Percentiles rank a stretch among this genome's conserved stretches.
phyloP scores from a whole-genome alignment of 2,888 invertebrate genomes.

The Acanthosepion esculentum region DNA sequence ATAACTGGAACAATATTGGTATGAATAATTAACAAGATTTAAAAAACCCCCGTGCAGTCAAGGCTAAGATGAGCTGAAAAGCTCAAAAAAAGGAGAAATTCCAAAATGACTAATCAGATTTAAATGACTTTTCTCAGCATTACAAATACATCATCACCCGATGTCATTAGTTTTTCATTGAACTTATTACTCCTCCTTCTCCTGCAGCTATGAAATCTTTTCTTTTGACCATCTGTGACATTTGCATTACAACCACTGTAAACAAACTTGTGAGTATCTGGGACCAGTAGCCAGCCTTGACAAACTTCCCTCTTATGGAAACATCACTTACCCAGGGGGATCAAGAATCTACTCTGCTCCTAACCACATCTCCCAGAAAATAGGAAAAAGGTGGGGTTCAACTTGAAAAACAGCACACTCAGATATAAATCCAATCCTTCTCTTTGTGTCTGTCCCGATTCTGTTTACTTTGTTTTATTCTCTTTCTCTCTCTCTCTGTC shows the following conservation, averaged over 20 bases:
- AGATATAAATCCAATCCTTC: background rate
- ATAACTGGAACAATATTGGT: background rate
- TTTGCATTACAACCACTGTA: background rate
- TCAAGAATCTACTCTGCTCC: background rate
- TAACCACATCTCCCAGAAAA: background rate
- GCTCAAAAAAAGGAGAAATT: background rate
- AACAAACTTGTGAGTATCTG: background rate
- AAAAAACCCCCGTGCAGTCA: too few relatives aligned
- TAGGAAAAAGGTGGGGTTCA: background rate
- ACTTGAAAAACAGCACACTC: background rate
- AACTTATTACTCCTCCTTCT: background rate
- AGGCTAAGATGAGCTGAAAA: background rate
- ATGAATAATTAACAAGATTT: too few relatives aligned
- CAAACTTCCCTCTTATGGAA: background rate
- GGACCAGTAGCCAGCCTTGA: background rate
- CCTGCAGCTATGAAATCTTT: background rate
- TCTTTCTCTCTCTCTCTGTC: background rate
- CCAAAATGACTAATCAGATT: background rate
- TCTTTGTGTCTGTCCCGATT: background rate
- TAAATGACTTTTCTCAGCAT: background rate
- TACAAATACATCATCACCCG: background rate
- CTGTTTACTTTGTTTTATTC: background rate
- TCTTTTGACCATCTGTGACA: conserved; percentile 1
- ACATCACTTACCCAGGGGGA: background rate
- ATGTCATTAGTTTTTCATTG: background rate